Percentiles rank a stretch among this genome's conserved stretches.
Conservation (phyloP, 2,797 vertebrate genomes). For the Sebastes diaconus region DNA sequence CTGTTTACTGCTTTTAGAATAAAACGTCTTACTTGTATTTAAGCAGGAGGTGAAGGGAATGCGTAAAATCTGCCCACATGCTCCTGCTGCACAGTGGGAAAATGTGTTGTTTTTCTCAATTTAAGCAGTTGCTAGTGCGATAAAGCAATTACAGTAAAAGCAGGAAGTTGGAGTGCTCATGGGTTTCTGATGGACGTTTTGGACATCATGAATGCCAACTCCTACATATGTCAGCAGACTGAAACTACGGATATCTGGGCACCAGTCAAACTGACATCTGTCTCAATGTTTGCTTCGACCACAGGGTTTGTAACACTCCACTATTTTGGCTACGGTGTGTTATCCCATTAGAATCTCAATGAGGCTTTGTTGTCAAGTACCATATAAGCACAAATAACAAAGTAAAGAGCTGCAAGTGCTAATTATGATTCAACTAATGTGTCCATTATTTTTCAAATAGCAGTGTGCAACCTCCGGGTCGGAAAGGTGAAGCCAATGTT, state of each 20-base stretch:
- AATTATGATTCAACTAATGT: neutral
- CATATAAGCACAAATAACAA: neutral
- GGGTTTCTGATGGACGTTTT: conserved; percentile 40
- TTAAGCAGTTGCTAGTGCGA: conserved; percentile 6
- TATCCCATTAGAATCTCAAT: neutral
- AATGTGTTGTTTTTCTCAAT: neutral
- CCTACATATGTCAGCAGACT: conserved; percentile 39
- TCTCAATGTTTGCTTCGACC: conserved; percentile 31
- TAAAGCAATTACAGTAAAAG: conserved; percentile 41
- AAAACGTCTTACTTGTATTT: neutral
- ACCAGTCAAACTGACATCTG: conserved; percentile 55
- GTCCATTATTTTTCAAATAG: neutral
- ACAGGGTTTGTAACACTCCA: conserved; percentile 5
- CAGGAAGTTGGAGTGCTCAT: conserved; percentile 25
- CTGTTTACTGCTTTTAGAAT: conserved; percentile 27
- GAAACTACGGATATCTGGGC: conserved; percentile 37
- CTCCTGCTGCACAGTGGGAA: conserved; percentile 2
- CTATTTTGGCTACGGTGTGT: conserved; percentile 13
- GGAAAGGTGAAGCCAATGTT: neutral
- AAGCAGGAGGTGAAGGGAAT: neutral
- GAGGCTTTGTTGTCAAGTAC: neutral
- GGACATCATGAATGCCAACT: conserved; percentile 41
- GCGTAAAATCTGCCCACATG: neutral
- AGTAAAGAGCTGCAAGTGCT: neutral
- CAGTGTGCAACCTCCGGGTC: neutral